phyloP scores from a whole-genome alignment of 2,888 invertebrate species.

The Cerastis leucographa region DNA sequence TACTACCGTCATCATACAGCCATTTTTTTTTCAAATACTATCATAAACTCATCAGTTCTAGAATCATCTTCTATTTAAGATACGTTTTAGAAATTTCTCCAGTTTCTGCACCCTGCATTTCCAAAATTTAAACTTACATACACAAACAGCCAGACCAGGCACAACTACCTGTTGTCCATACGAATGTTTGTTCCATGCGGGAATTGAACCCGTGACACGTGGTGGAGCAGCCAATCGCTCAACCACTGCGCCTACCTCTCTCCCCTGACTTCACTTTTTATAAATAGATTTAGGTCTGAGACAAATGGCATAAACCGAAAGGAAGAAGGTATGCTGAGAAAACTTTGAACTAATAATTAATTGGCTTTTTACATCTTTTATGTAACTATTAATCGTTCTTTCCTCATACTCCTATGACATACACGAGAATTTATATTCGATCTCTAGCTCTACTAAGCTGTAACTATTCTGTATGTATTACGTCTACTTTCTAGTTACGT shows the following conservation, averaged over 20 bases:
- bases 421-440: not conserved
- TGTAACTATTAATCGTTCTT: not conserved
- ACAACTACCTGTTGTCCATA: not conserved
- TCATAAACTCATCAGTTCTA: not conserved
- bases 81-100: not conserved
- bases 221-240: not conserved
- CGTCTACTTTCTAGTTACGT: slow-evolving; percentile 31
- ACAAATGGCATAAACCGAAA: not conserved
- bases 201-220: not conserved
- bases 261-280: not conserved
- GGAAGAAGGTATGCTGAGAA: not conserved
- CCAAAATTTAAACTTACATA: not conserved
- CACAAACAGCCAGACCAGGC: not conserved
- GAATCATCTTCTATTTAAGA: not conserved
- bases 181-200: not conserved
- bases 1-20: not conserved
- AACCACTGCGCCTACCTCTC: not conserved
- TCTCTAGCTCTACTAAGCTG: not conserved
- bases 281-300: not conserved
- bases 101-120: not conserved
- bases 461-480: not conserved
- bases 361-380: not conserved
- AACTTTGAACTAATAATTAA: not conserved
- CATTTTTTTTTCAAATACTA: not conserved
- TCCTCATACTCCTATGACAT: too few species aligned